Evolutionary conservation across 2,113 vertebrate genomes (phyloP).

Genomic region (Bubo bubo): DNA sequence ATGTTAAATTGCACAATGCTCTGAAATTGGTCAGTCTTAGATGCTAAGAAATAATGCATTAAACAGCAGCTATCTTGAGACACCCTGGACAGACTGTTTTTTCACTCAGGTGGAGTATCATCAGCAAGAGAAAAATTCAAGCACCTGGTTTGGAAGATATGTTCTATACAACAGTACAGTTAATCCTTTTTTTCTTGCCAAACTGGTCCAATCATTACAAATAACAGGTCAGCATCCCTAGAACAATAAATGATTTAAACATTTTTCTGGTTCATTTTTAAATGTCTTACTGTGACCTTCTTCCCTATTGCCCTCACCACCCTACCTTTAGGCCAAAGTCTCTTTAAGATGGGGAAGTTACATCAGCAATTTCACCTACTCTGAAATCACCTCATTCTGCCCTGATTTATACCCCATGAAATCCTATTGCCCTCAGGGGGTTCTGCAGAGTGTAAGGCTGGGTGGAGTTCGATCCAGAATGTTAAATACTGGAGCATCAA

Average conservation of each 20-base stretch:
- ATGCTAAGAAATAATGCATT: background rate
- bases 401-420: constrained; percentile 63
- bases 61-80: background rate
- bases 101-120: background rate
- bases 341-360: constrained; percentile 15
- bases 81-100: background rate
- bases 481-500: constrained; percentile 65
- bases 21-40: background rate
- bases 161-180: accelerated
- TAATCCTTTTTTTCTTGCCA: background rate
- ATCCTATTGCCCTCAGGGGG: constrained; percentile 24
- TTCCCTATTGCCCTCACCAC: background rate
- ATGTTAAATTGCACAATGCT: background rate
- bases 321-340: background rate
- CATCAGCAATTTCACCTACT: constrained; percentile 26
- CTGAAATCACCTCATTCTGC: constrained; percentile 27
- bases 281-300: background rate
- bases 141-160: background rate
- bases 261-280: background rate
- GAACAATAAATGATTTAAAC: background rate
- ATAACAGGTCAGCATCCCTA: background rate
- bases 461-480: constrained; percentile 49
- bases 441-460: background rate
- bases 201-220: background rate
- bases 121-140: background rate